A percentile compares a stretch with the other conserved stretches of the same genome.
These are phyloP conservation scores for Ephestia elutella DNA, from an alignment of 1,140 invertebrate genomes.

Conservation along the genomic window DNA sequence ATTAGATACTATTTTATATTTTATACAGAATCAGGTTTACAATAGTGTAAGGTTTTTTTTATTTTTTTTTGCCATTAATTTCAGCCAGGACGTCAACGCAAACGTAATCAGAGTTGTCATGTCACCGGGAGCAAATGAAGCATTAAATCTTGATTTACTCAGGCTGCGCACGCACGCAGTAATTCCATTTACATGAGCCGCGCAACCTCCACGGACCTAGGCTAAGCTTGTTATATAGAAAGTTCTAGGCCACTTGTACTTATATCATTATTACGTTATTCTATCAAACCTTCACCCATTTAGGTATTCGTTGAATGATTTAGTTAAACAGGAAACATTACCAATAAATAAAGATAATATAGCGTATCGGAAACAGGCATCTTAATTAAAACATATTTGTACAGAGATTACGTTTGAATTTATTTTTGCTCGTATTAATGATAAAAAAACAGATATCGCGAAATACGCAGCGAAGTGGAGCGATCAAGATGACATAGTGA, in stretches of 20 bases:
- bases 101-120: constrained; percentile 1
- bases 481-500: constrained; percentile 22
- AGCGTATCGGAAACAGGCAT: neutral
- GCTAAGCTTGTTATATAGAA: constrained; percentile 5
- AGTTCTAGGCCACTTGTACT: constrained; percentile 4
- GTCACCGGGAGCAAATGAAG: constrained; percentile 18
- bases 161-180: constrained; percentile 11
- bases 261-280: neutral
- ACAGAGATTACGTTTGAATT: neutral
- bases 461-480: neutral
- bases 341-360: neutral
- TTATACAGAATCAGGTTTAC: no score
- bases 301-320: no score
- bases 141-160: constrained; percentile 24
- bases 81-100: neutral
- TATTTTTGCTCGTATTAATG: neutral
- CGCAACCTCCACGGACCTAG: neutral
- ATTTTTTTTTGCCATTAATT: neutral
- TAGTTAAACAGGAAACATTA: no score
- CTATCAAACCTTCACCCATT: neutral
- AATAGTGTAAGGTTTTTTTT: no score
- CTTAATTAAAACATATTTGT: neutral
- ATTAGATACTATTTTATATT: no score
- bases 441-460: neutral
- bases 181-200: constrained; percentile 22